Conservation (phyloP, 2,888 invertebrate genomes). For the Atherix ibis region DNA sequence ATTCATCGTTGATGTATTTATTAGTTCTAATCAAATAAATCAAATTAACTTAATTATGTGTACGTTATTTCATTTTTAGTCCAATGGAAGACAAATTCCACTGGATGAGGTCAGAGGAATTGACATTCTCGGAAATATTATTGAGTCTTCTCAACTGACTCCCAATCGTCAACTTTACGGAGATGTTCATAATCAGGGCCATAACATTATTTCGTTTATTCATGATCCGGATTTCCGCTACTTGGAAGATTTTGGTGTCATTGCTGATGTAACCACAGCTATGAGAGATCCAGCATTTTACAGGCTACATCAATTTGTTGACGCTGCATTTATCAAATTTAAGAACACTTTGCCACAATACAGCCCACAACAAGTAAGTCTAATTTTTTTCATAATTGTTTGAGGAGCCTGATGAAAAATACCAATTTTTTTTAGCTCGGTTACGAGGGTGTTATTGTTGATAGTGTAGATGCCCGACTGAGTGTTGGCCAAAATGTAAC, state of each 20-base stretch:
- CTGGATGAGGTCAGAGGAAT: conserved; percentile 43
- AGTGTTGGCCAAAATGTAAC: conserved; percentile 15
- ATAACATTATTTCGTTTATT: conserved; percentile 54
- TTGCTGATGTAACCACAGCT: conserved; percentile 68
- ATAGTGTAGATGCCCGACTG: conserved; percentile 18
- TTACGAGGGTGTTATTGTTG: conserved; percentile 13
- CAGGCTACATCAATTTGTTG: conserved; percentile 68
- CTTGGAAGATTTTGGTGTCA: conserved; percentile 60
- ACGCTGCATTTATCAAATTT: conserved; percentile 55
- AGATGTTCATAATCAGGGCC: conserved; percentile 68
- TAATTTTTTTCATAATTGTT: too few species aligned
- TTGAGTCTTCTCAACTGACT: conserved; percentile 55
- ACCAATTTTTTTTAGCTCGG: too few species aligned
- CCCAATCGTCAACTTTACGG: conserved; percentile 56
- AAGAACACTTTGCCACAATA: conserved; percentile 47
- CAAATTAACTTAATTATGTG: too few species aligned
- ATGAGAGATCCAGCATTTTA: conserved; percentile 80
- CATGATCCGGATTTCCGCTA: conserved; percentile 60
- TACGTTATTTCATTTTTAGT: conserved; percentile 1
- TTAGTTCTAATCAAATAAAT: too few species aligned
- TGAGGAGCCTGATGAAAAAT: neutral
- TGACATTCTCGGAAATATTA: conserved; percentile 60
- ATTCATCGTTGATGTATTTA: conserved; percentile 39
- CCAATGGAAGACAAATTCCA: conserved; percentile 11
- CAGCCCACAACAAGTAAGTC: conserved; percentile 32